Percentiles rank a stretch among this genome's conserved stretches.
Evolutionary conservation across 2,888 invertebrate species (phyloP).

Genomic region (Masnerella sp.): DNA sequence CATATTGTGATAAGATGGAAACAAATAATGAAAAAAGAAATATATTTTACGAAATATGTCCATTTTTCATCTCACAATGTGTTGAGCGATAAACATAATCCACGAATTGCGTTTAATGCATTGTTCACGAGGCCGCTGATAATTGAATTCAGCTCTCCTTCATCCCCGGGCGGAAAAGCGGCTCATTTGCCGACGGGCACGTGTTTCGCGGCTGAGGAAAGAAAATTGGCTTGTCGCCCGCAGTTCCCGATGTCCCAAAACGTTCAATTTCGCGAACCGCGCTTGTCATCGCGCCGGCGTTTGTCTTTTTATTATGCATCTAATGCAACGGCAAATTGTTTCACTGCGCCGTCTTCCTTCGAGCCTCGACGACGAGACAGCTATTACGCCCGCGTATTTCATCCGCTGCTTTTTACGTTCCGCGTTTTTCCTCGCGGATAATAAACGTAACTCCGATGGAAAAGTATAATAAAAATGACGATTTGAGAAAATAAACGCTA

Average conservation of each 20-base stretch:
- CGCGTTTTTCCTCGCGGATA: conserved; percentile 41
- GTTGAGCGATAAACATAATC: conserved; percentile 38
- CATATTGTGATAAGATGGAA: no score
- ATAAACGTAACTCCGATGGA: conserved; percentile 44
- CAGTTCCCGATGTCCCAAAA: conserved; percentile 51
- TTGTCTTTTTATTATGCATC: conserved; percentile 64
- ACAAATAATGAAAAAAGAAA: no score
- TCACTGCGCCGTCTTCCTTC: conserved; percentile 53
- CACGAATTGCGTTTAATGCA: conserved; percentile 36
- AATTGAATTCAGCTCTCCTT: conserved; percentile 47
- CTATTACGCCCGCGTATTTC: conserved; percentile 55
- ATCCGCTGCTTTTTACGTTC: conserved; percentile 44
- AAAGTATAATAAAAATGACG: conserved; percentile 50
- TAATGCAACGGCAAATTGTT: conserved; percentile 65
- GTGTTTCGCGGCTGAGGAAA: conserved; percentile 37
- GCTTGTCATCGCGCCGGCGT: conserved; percentile 58
- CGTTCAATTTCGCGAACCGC: conserved; percentile 53
- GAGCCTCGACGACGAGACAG: conserved; percentile 51
- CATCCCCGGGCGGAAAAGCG: conserved; percentile 26
- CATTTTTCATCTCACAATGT: conserved; percentile 12
- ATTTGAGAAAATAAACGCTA: conserved; percentile 34
- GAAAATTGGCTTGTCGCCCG: conserved; percentile 58
- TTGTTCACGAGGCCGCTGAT: conserved; percentile 24
- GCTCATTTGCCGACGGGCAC: conserved; percentile 39
- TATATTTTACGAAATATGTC: conserved; percentile 1